A percentile compares a stretch with the other conserved stretches of the same genome.
phyloP scores from a whole-genome alignment of 2,113 vertebrate species.

The Eulemur macaco region DNA sequence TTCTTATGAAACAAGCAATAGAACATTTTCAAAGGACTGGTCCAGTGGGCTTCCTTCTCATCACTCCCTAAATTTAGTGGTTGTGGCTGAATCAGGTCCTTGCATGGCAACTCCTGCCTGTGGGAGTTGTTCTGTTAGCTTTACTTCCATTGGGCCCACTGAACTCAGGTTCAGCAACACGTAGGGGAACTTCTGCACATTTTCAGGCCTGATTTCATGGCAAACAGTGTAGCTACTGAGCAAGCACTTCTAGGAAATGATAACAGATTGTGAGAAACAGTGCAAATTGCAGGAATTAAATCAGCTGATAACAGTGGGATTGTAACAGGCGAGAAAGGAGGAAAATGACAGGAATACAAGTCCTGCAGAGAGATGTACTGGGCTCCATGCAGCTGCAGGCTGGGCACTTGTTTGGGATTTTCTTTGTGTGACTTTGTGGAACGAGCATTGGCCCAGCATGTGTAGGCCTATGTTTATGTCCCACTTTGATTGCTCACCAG shows the following conservation, averaged over 20 bases:
- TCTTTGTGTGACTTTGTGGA: background rate
- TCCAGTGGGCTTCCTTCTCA: background rate
- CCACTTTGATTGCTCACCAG: background rate
- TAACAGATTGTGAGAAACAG: slow-evolving; percentile 15
- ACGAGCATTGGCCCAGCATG: background rate
- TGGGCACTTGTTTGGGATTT: background rate
- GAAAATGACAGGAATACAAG: background rate
- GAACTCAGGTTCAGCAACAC: background rate
- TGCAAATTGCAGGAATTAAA: slow-evolving; percentile 1
- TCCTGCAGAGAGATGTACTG: background rate
- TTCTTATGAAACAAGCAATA: background rate
- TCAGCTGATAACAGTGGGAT: slow-evolving; percentile 1
- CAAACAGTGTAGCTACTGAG: background rate
- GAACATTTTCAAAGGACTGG: background rate
- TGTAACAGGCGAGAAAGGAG: background rate
- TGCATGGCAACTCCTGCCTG: background rate
- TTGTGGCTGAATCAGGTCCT: background rate
- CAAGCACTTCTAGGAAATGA: background rate
- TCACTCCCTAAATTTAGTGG: background rate
- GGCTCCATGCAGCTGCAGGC: background rate
- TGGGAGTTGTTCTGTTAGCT: background rate
- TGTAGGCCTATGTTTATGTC: background rate
- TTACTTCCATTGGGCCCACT: background rate
- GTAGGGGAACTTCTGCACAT: background rate
- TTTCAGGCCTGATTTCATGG: background rate